Evolutionary conservation across 2,888 invertebrate genomes (phyloP), one percentile per base, ranked within the genome.

Genomic region (Rhopalosiphum nymphaeae): DNA sequence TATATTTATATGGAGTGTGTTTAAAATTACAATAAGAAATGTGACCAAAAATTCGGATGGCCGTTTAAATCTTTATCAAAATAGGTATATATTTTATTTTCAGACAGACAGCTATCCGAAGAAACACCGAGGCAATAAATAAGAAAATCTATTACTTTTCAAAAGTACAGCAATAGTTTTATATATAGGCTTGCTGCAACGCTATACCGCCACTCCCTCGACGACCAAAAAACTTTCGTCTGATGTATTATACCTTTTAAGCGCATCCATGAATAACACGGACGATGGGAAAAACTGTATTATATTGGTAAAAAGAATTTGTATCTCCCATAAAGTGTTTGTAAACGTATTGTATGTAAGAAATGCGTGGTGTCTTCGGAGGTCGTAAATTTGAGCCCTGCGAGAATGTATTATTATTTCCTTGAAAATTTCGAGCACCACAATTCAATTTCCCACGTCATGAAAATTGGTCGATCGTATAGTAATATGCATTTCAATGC

Each of bases 221-320:
- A 11, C 0, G 29, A 26, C 29, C 56, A 57, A 89, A 49, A 91
- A 91, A 91, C 91, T 91, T 91, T 91, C 7, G 25, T 56, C 56
- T 91, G 91, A 91, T 85, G 91, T 91, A 91, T 91, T 85, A 57
- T 56, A 91, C 91, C 91, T 91, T 91, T 91, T 85, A 91, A 25
- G 85, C 84, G 85, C n/a, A n/a, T 85, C 84, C 56, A 9, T 11
- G 42, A 56, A 53, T 56, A 49, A 5, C 78, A 26, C 61, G n/a
- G n/a, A 67, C 67, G n/a, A 46, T 46, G 25, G 26, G 90, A 46
- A 90, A 90, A 67, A 61, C 90, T 67, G 44, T 67, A 67, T 78
- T 36, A 21, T 78, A 78, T 89, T 61, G 42, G 16, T 44, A 61
- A 89, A 89, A 56, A 57, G 26, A 57, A 89, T 57, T 89, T 44